phyloP scores from a whole-genome alignment of 2,113 vertebrate genomes.

The Sander lucioperca region DNA sequence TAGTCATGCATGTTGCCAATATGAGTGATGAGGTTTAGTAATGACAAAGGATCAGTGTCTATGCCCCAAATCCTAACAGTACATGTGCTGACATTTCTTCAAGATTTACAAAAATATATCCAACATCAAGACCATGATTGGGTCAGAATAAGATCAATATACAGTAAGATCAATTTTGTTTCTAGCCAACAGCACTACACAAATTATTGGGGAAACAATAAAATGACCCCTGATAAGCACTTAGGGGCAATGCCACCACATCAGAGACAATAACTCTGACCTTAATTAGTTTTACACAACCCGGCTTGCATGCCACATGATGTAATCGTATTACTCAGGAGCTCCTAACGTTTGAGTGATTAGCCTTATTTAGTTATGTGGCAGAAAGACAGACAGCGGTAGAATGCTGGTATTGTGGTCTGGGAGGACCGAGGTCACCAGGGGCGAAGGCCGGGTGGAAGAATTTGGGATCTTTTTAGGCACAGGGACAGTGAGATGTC shows the following conservation, averaged over 20 bases:
- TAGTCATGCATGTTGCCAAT: background rate
- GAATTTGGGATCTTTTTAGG: slow-evolving; percentile 34
- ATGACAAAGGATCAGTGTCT: background rate
- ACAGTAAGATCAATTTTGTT: background rate
- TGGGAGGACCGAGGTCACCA: slow-evolving; percentile 18
- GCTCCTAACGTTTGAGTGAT: slow-evolving; percentile 50
- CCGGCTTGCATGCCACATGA: slow-evolving; percentile 42
- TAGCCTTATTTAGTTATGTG: slow-evolving; percentile 51
- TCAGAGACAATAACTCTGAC: slow-evolving; percentile 55
- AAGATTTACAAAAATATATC: background rate
- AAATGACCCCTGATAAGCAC: slow-evolving; percentile 35
- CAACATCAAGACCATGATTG: background rate
- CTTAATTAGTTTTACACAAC: slow-evolving; percentile 56
- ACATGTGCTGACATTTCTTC: background rate
- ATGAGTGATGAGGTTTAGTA: slow-evolving; percentile 5
- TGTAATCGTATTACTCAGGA: slow-evolving; percentile 58
- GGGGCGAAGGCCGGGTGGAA: slow-evolving; percentile 17
- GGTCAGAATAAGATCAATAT: background rate
- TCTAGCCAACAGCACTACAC: background rate
- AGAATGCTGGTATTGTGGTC: slow-evolving; percentile 65
- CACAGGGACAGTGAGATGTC: slow-evolving; percentile 30
- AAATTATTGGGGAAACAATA: slow-evolving; percentile 24
- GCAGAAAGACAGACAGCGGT: slow-evolving; percentile 52
- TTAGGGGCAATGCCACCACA: slow-evolving; percentile 16
- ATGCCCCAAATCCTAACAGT: background rate